A percentile compares a stretch with the other conserved stretches of the same genome.
Evolutionary conservation across 2,888 invertebrate species (phyloP).

Genomic region (Cetonia aurata): DNA sequence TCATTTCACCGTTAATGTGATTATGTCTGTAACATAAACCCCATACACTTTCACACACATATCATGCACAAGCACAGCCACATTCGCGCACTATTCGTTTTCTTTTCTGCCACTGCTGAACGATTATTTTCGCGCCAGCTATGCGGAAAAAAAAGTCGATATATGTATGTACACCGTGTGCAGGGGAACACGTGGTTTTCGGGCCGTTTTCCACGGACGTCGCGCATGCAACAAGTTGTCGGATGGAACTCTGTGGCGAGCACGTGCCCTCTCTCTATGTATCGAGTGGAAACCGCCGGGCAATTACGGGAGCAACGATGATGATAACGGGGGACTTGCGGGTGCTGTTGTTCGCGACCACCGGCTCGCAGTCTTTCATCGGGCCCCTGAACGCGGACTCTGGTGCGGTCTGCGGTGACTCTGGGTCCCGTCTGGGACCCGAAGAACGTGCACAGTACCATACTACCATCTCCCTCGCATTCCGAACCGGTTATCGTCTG

Average conservation of each 20-base stretch:
- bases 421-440: constrained; percentile 51
- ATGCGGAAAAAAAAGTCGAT: no score
- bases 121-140: constrained; percentile 4
- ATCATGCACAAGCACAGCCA: no score
- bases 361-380: constrained; percentile 46
- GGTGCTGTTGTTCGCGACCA: constrained; percentile 43
- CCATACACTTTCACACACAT: no score
- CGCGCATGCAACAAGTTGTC: constrained; percentile 58
- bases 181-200: constrained; percentile 25
- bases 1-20: constrained; percentile 23
- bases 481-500: constrained; percentile 55
- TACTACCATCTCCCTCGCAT: constrained; percentile 53
- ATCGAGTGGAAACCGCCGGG: constrained; percentile 52
- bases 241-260: constrained; percentile 41
- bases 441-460: constrained; percentile 50
- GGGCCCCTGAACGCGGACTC: constrained; percentile 41
- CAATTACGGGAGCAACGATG: constrained; percentile 50
- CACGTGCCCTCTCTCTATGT: constrained; percentile 55
- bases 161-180: no score
- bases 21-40: constrained; percentile 14
- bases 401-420: constrained; percentile 52
- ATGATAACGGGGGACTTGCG: constrained; percentile 48
- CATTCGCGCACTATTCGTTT: no score
- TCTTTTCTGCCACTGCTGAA: not conserved
- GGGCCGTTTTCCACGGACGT: constrained; percentile 16